Evolutionary conservation across 2,113 vertebrate species (phyloP), one percentile per base, ranked within the genome.

Genomic region (Marmota monax): DNA sequence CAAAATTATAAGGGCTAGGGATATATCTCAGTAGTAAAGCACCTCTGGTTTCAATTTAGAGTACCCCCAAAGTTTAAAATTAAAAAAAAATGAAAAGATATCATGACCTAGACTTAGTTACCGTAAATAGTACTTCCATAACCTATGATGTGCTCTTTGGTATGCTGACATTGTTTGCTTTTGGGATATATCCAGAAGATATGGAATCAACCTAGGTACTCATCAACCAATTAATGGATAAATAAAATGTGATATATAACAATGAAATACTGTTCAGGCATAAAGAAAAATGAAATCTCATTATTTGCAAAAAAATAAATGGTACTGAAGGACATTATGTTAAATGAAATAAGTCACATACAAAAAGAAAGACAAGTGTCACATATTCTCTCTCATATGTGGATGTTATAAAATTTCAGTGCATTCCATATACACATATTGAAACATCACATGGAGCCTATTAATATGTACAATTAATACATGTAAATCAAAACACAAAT

Each of bases 151-250:
- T 42, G 34, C 16, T 84, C 16, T 56, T 53, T 22, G 48, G 23
- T 39, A 32, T 39, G 34, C 34, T 23, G 11, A 56, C n/a, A 42
- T 37, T 14, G 22, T 78, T 65, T 45, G 25, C 20, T 65, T 65
- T 48, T 2, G 12, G 18, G 16, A 10, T 80, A 16, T 53, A 4
- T 14, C 20, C 65, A 53, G 23, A 69, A 53, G 23, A 29, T 29
- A 22, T 37, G 9, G 6, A 20, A 79, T 23, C 3, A 1, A 32
- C 16, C 7, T 39, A 22, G 6, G 5, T 4, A 37, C 9, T 1
- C 22, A 72, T 53, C 34, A 53, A 8, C 23, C 13, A 9, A 34
- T 37, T 72, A 53, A 1, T 39, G n/a, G n/a, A 37, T 27, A 78
- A 67, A 48, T 76, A 61, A 48, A 48, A 65, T 29, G 7, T 79